A percentile compares a stretch with the other conserved stretches of the same genome.
These are phyloP conservation scores for Atrichornis clamosus DNA, from an alignment of 2,113 vertebrate species.

Conservation along the genomic window DNA sequence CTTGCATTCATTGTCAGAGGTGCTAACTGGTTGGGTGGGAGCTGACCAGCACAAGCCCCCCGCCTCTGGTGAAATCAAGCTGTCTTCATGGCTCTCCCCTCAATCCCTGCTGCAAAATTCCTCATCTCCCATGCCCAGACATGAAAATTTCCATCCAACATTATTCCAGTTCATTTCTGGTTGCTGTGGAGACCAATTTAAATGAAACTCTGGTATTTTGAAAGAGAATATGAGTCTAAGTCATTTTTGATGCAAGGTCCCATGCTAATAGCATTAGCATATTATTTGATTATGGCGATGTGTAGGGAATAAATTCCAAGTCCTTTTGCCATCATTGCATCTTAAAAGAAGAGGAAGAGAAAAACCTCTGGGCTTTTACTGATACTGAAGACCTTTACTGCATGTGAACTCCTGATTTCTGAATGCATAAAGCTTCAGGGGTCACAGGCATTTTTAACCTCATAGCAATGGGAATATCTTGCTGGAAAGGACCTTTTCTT, in stretches of 20 bases:
- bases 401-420: neutral
- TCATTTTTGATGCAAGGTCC: slow-evolving; percentile 48
- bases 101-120: neutral
- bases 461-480: neutral
- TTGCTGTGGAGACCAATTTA: slow-evolving; percentile 61
- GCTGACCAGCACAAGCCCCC: neutral
- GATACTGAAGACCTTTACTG: neutral
- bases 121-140: neutral
- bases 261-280: slow-evolving; percentile 58
- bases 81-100: neutral
- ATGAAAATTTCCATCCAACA: neutral
- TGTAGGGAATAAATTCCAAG: slow-evolving; percentile 44
- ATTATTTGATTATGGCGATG: slow-evolving; percentile 14
- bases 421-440: neutral
- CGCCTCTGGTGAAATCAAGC: neutral
- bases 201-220: slow-evolving; percentile 59
- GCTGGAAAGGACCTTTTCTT: neutral
- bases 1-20: neutral
- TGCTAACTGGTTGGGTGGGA: neutral
- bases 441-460: slow-evolving; percentile 17
- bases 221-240: slow-evolving; percentile 42
- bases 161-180: slow-evolving; percentile 8
- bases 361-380: slow-evolving; percentile 10
- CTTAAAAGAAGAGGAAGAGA: slow-evolving; percentile 9
- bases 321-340: neutral